Evolutionary conservation across 30 jellyfish, hydroid and myxozoan genomes (phyloP).

Genomic region (Euphysa ruthae): DNA sequence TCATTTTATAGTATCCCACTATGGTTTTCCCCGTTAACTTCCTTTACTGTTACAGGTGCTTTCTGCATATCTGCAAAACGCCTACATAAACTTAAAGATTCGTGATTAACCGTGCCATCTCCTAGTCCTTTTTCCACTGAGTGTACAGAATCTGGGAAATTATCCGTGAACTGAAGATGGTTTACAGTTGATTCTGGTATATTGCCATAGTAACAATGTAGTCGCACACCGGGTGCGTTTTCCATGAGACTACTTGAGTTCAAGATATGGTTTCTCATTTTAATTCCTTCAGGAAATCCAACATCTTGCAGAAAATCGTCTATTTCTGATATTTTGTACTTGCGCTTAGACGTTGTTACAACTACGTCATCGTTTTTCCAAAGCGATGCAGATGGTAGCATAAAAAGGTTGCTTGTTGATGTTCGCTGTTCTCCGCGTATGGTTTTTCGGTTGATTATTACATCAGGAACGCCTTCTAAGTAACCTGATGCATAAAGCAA

Average conservation of each 20-base stretch:
- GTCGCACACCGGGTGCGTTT: constrained; percentile 32
- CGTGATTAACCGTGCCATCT: constrained; percentile 38
- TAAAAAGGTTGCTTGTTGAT: constrained; percentile 28
- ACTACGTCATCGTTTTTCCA: constrained; percentile 32
- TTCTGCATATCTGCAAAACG: neutral
- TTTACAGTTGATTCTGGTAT: constrained; percentile 20
- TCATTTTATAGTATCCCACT: constrained; percentile 12
- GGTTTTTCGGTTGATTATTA: constrained; percentile 4
- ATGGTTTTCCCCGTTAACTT: constrained; percentile 19
- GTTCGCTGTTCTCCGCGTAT: constrained; percentile 34
- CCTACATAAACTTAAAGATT: constrained; percentile 12
- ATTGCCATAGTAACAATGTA: constrained; percentile 33
- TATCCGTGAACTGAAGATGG: constrained; percentile 1
- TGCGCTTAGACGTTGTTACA: constrained; percentile 15
- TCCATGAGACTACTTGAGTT: constrained; percentile 11
- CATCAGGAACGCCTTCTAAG: constrained; percentile 13
- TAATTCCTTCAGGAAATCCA: constrained; percentile 36
- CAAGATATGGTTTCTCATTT: constrained; percentile 12
- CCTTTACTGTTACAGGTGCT: constrained; percentile 10
- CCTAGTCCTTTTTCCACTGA: constrained; percentile 16
- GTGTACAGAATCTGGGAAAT: constrained; percentile 16
- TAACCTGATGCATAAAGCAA: constrained; percentile 27
- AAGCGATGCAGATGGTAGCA: constrained; percentile 19
- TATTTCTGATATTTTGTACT: constrained; percentile 10
- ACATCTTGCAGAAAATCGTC: constrained; percentile 35